phyloP scores from a whole-genome alignment of 30 jellyfish, hydroid and myxozoan species.

The Hydractinia symbiolongicarpus region DNA sequence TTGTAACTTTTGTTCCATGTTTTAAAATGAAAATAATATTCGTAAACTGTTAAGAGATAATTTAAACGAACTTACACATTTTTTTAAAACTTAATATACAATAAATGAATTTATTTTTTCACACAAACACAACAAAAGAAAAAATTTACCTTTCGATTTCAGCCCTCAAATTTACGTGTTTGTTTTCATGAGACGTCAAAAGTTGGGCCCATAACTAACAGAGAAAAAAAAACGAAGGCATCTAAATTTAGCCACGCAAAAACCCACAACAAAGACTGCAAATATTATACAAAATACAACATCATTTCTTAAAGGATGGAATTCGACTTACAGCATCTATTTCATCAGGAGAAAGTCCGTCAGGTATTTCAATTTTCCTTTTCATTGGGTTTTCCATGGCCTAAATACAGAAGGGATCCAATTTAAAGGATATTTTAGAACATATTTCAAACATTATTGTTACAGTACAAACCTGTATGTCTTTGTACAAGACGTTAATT shows the following conservation, averaged over 20 bases:
- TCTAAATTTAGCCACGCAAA: too few species aligned
- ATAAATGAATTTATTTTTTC: too few species aligned
- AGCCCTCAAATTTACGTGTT: conserved; percentile 46
- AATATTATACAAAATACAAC: not conserved
- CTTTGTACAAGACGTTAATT: conserved; percentile 39
- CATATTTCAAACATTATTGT: not conserved
- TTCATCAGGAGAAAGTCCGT: conserved; percentile 44
- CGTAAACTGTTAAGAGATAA: too few species aligned
- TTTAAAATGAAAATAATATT: too few species aligned
- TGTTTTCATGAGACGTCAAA: conserved; percentile 49
- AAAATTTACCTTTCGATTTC: conserved; percentile 57
- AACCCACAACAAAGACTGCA: not conserved
- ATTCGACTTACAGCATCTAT: conserved; percentile 54
- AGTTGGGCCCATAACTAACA: conserved; percentile 70
- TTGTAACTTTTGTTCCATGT: too few species aligned
- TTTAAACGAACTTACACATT: too few species aligned
- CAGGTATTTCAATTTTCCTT: conserved; percentile 53
- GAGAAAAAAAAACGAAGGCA: too few species aligned
- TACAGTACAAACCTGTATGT: conserved; percentile 42
- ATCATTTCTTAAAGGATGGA: not conserved
- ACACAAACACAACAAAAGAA: not conserved
- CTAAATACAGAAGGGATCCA: conserved; percentile 23
- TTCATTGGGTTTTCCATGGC: conserved; percentile 75
- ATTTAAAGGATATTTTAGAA: not conserved
- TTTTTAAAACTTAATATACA: too few species aligned